phyloP scores from a whole-genome alignment of 2,113 vertebrate species.

The Rhagologus leucostigma region DNA sequence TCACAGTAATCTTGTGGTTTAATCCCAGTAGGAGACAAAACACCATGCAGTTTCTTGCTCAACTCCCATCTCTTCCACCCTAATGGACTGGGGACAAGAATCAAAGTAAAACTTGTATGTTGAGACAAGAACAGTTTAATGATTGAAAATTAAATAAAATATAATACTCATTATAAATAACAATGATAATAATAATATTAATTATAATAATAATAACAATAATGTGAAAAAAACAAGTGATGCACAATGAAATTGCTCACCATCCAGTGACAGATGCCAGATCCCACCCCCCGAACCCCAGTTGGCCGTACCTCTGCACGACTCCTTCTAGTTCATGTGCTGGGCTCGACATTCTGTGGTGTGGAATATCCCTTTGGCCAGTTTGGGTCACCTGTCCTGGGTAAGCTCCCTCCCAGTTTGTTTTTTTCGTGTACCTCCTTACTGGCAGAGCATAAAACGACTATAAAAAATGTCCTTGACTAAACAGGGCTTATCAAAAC shows the following conservation, averaged over 20 bases:
- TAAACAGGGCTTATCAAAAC: neutral
- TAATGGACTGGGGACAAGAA: neutral
- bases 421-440: neutral
- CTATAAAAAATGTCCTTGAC: neutral
- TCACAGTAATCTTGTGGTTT: neutral
- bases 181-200: neutral
- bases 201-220: no score
- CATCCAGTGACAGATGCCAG: no score
- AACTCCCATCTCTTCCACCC: neutral
- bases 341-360: accelerated
- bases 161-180: neutral
- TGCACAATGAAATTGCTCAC: neutral
- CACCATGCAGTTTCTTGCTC: neutral
- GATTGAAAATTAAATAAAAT: neutral
- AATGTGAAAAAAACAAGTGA: neutral
- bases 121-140: neutral
- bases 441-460: neutral
- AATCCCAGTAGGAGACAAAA: neutral
- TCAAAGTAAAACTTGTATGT: neutral
- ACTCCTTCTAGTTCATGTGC: accelerated
- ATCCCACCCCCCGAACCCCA: accelerated
- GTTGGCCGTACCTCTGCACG: accelerated
- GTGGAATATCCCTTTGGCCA: neutral
- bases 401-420: neutral
- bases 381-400: neutral